Conservation (phyloP, 2,113 vertebrate species). For the Crotalus helleri region DNA sequence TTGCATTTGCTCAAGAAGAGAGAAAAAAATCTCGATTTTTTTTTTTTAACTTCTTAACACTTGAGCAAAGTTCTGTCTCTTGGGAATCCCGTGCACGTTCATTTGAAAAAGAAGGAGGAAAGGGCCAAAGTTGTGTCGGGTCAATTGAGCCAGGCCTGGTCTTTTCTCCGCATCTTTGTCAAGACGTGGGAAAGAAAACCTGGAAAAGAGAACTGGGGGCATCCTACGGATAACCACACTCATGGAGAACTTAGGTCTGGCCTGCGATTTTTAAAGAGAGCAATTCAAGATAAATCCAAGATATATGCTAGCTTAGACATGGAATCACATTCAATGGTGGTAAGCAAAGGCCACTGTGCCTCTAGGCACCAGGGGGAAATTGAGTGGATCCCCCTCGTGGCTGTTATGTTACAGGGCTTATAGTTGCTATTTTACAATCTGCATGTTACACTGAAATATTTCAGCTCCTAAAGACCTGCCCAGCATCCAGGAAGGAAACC, state of each 20-base stretch:
- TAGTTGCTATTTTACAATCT: background rate
- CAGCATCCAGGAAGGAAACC: background rate
- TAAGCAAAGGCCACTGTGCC: background rate
- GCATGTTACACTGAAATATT: background rate
- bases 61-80: background rate
- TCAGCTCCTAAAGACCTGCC: background rate
- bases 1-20: background rate
- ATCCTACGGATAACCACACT: background rate
- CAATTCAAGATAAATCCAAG: background rate
- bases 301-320: background rate
- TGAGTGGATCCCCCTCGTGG: background rate
- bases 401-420: background rate
- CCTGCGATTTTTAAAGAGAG: background rate
- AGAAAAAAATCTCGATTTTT: background rate
- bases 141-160: background rate
- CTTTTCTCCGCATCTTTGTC: background rate
- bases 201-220: background rate
- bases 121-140: too few relatives aligned
- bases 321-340: background rate
- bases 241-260: background rate
- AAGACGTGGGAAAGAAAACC: too few relatives aligned
- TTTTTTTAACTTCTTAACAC: background rate
- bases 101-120: background rate
- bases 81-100: background rate
- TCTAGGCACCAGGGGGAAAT: background rate